These are phyloP conservation scores for Takifugu ocellatus DNA, from an alignment of 2,797 vertebrate species.

Conservation along the genomic window DNA sequence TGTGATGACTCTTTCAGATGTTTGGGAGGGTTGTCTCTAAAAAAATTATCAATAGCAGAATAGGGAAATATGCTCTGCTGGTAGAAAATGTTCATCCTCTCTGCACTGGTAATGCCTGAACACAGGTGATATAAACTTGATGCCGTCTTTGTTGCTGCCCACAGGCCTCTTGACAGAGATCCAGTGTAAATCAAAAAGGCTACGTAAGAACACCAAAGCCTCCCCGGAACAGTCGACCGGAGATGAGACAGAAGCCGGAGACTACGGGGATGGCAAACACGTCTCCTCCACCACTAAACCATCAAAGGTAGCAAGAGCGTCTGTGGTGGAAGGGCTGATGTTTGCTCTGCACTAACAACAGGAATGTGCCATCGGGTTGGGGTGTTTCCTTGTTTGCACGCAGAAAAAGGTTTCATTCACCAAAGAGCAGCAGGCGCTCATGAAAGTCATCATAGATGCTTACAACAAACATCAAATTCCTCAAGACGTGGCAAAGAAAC, in stretches of 20 bases:
- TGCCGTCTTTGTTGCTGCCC: conserved; percentile 25
- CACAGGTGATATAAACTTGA: conserved; percentile 25
- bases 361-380: not conserved
- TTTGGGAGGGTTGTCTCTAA: conserved; percentile 16
- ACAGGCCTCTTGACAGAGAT: conserved; percentile 98
- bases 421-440: conserved; percentile 83
- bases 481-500: conserved; percentile 89
- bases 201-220: conserved; percentile 88
- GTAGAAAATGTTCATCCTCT: conserved; percentile 1
- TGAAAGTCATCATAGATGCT: conserved; percentile 86
- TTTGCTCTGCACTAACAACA: not conserved
- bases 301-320: conserved; percentile 59
- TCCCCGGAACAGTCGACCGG: conserved; percentile 70
- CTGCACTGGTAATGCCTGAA: not conserved
- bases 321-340: not conserved
- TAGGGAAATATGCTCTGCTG: not conserved
- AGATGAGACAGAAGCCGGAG: conserved; percentile 79
- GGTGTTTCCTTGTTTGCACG: conserved; percentile 45
- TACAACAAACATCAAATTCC: conserved; percentile 92
- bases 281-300: conserved; percentile 90
- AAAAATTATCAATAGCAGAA: too few relatives aligned
- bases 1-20: conserved; percentile 69
- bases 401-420: conserved; percentile 90
- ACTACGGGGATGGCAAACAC: conserved; percentile 83
- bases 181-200: conserved; percentile 96